Evolutionary conservation across 2,888 invertebrate species (phyloP), one percentile per base, ranked within the genome.

Genomic region (Flabesymbios commensalis): DNA sequence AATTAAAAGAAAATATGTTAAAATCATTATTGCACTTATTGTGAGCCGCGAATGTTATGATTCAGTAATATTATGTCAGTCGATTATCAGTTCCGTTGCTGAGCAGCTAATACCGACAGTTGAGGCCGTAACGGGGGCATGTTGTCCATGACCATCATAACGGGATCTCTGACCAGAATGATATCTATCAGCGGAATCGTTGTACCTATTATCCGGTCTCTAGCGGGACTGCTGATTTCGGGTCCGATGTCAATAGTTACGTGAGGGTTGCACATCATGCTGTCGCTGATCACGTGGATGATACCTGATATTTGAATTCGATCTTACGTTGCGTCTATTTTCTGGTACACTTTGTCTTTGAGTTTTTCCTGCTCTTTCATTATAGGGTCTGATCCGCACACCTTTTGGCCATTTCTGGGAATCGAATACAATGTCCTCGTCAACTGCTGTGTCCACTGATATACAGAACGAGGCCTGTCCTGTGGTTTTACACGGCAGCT

Each of bases 1-100:
- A 45, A 24, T 45, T 45, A 45, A 19, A 45, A n/a, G 10, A 45
- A 10, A 14, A 45, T 45, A 45, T 45, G 45, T 45, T 45, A 45
- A 14, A 36, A 10, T 10, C 39, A 10, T 36, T 36, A 36, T 36
- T n/a, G 10, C 10, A 36, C 10, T 14, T 36, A 10, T 14, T 14
- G 10, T 36, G 39, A 14, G 10, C n/a, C 10, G 10, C 22, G 45
- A 45, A 45, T 45, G 45, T 45, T n/a, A 45, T 45, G 24, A 22
- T 45, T 45, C 7, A 22, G 22, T 10, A n/a, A 45, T 7, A 22
- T n/a, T n/a, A 14, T 19, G 10, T 45, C n/a, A 10, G 24, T n/a
- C n/a, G n/a, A n/a, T n/a, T n/a, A n/a, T n/a, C n/a, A n/a, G n/a
- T n/a, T n/a, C n/a, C n/a, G n/a, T n/a, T n/a, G n/a, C n/a, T n/a